These are phyloP conservation scores for Enoplosus armatus DNA, from an alignment of 2,797 vertebrate genomes.

Conservation along the genomic window DNA sequence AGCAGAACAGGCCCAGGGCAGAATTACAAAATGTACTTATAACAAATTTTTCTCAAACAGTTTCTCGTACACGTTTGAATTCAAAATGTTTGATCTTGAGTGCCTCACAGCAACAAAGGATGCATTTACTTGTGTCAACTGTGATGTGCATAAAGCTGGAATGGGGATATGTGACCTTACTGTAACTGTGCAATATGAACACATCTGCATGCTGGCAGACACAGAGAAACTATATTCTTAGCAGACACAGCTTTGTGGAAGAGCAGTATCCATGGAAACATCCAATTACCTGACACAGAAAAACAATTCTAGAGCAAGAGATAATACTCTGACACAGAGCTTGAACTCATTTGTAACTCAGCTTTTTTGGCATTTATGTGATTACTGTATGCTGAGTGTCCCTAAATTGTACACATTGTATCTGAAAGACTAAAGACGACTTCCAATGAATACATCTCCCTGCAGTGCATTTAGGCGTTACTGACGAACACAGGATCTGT, in stretches of 20 bases:
- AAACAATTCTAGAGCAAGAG: conserved; percentile 56
- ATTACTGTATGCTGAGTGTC: conserved; percentile 8
- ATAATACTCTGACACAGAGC: conserved; percentile 34
- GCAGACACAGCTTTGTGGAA: conserved; percentile 66
- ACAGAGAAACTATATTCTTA: conserved; percentile 57
- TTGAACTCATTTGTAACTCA: conserved; percentile 57
- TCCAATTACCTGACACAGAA: conserved; percentile 78
- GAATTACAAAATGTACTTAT: conserved; percentile 36
- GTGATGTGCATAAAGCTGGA: conserved; percentile 17
- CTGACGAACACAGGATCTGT: conserved; percentile 26
- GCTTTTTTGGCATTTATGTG: conserved; percentile 27
- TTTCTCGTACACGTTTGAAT: conserved; percentile 31
- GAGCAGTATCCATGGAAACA: conserved; percentile 81
- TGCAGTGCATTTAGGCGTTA: background rate
- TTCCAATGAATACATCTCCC: background rate
- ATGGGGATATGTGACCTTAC: conserved; percentile 48
- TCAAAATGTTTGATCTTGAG: conserved; percentile 28
- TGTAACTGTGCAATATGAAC: conserved; percentile 40
- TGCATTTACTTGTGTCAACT: background rate
- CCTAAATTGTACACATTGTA: conserved; percentile 22
- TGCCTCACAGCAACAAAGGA: conserved; percentile 2
- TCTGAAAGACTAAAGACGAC: conserved; percentile 1
- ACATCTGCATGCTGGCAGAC: conserved; percentile 62
- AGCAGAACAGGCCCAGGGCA: conserved; percentile 36
- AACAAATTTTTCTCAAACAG: conserved; percentile 20